Percentiles rank a stretch among this genome's conserved stretches.
Evolutionary conservation across 2,888 invertebrate genomes (phyloP).

Genomic region (Amiota communis): DNA sequence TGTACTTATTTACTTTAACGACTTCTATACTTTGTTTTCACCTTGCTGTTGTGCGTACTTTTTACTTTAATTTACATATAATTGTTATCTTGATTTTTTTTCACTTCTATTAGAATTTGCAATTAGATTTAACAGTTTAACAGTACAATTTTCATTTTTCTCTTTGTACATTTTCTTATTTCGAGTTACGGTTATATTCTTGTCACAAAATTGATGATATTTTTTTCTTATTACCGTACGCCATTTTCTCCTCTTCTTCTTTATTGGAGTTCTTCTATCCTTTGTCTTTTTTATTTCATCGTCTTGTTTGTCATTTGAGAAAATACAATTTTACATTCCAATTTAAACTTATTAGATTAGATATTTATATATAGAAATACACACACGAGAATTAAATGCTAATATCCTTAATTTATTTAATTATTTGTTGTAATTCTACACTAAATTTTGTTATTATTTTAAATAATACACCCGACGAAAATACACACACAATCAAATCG

Average conservation of each 20-base stretch:
- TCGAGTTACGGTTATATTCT: slow-evolving; percentile 2
- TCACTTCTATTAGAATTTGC: neutral
- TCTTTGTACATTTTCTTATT: slow-evolving; percentile 22
- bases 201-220: slow-evolving; percentile 41
- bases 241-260: slow-evolving; percentile 55
- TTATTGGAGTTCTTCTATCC: slow-evolving; percentile 58
- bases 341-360: too few species aligned
- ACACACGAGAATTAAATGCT: too few species aligned
- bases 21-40: slow-evolving; percentile 13
- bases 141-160: slow-evolving; percentile 15
- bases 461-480: too few species aligned
- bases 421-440: too few species aligned
- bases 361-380: too few species aligned
- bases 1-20: slow-evolving; percentile 23
- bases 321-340: too few species aligned
- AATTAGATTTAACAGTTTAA: neutral
- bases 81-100: neutral
- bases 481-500: too few species aligned
- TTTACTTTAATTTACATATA: neutral
- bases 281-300: slow-evolving; percentile 48
- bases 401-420: too few species aligned
- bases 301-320: too few species aligned
- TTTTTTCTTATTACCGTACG: slow-evolving; percentile 45
- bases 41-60: slow-evolving; percentile 6
- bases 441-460: too few species aligned